phyloP scores from a whole-genome alignment of 2,797 vertebrate genomes.

The Sciurus vulgaris region DNA sequence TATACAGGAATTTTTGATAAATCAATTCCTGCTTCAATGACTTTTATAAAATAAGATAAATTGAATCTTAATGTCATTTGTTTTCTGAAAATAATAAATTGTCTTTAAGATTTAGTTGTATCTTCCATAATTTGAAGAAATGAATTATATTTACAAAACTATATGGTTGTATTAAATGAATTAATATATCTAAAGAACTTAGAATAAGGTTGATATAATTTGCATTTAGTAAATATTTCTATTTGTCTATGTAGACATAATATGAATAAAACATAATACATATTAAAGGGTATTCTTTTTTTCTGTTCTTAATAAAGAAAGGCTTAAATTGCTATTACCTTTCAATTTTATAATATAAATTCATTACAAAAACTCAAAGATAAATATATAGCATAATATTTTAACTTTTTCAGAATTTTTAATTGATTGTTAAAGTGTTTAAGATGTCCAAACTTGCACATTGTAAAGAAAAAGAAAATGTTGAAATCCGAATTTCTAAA shows the following conservation, averaged over 20 bases:
- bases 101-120: not conserved
- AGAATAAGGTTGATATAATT: not conserved
- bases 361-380: not conserved
- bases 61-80: not conserved
- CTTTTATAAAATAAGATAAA: not conserved
- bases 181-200: not conserved
- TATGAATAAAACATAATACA: not conserved
- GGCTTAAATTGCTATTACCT: not conserved
- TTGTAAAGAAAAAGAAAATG: not conserved
- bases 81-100: conserved; percentile 10
- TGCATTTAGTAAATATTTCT: not conserved
- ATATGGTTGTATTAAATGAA: not conserved
- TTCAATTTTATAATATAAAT: not conserved
- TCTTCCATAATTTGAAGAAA: not conserved
- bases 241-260: not conserved
- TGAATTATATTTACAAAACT: not conserved
- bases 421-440: too few relatives aligned
- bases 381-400: not conserved
- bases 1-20: not conserved
- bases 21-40: not conserved
- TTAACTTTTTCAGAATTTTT: not conserved
- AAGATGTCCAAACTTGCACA: not conserved
- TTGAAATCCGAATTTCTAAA: not conserved
- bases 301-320: not conserved
- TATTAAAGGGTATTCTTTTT: not conserved